phyloP scores from a whole-genome alignment of 2,797 vertebrate genomes.

The Gobio occitaniae region DNA sequence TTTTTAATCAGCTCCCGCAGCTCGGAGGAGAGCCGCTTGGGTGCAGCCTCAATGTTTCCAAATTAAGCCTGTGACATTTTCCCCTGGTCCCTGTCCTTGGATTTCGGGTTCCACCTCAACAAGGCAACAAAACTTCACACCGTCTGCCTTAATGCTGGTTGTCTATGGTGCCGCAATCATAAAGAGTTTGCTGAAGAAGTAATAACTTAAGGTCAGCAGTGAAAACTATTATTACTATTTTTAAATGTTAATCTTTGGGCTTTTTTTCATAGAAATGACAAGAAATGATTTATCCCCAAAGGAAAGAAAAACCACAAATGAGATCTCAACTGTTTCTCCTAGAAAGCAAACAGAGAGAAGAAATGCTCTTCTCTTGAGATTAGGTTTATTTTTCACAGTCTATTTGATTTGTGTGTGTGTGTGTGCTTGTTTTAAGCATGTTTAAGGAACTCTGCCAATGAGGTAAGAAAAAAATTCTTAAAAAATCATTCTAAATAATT shows the following conservation, averaged over 20 bases:
- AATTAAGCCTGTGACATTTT: constrained; percentile 53
- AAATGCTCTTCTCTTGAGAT: background rate
- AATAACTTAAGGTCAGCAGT: background rate
- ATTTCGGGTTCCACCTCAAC: constrained; percentile 8
- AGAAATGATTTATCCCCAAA: background rate
- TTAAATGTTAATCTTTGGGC: background rate
- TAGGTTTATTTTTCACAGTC: background rate
- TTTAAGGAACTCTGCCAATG: background rate
- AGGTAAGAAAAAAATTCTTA: background rate
- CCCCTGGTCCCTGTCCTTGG: constrained; percentile 20
- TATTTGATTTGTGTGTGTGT: too few species aligned
- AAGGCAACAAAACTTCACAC: background rate
- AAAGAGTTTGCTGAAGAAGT: background rate
- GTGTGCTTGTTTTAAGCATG: background rate
- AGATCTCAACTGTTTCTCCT: background rate
- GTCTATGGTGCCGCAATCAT: background rate
- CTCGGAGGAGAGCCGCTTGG: constrained; percentile 20
- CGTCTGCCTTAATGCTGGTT: background rate
- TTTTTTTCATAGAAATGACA: background rate
- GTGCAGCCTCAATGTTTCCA: background rate
- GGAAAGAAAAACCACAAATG: background rate
- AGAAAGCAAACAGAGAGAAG: background rate
- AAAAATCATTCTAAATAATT: background rate
- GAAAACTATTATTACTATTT: background rate
- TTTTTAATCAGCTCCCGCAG: constrained; percentile 40